Evolutionary conservation across 2,113 vertebrate species (phyloP).

Genomic region (Bubo blakistoni): DNA sequence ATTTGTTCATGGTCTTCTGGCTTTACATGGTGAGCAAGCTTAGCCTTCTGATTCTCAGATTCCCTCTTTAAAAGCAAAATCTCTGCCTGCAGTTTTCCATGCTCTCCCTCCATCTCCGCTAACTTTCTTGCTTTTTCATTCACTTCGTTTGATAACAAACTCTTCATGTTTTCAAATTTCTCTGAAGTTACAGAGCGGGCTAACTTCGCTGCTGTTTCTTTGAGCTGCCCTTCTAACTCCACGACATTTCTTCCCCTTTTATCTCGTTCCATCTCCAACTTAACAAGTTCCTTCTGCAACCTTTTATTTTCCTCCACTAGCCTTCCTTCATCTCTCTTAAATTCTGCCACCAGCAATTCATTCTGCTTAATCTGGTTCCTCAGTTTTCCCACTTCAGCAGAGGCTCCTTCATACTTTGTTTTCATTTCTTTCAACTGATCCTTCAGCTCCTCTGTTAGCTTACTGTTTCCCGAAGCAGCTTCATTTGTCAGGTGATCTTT

Average conservation of each 20-base stretch:
- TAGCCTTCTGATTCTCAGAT: conserved; percentile 66
- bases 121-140: conserved; percentile 84
- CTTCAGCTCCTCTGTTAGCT: conserved; percentile 80
- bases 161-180: conserved; percentile 90
- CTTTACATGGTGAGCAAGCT: conserved; percentile 30
- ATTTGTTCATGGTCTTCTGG: conserved; percentile 80
- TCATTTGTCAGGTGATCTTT: conserved; percentile 85
- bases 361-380: conserved; percentile 90
- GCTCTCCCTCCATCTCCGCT: conserved; percentile 77
- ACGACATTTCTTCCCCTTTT: conserved; percentile 60
- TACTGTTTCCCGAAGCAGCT: conserved; percentile 61
- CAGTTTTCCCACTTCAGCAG: conserved; percentile 87
- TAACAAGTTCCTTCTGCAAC: conserved; percentile 77
- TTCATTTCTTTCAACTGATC: conserved; percentile 88
- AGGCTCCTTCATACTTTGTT: conserved; percentile 89
- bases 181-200: conserved; percentile 74
- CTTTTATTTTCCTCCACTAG: conserved; percentile 80
- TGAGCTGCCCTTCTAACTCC: conserved; percentile 77
- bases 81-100: conserved; percentile 78
- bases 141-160: conserved; percentile 79
- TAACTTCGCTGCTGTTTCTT: conserved; percentile 70
- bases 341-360: conserved; percentile 85
- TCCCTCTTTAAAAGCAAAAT: conserved; percentile 77
- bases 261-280: conserved; percentile 74
- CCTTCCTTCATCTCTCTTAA: conserved; percentile 83